Evolutionary conservation across 2,113 vertebrate species (phyloP), one percentile per base, ranked within the genome.

Genomic region (Alligator mississippiensis): DNA sequence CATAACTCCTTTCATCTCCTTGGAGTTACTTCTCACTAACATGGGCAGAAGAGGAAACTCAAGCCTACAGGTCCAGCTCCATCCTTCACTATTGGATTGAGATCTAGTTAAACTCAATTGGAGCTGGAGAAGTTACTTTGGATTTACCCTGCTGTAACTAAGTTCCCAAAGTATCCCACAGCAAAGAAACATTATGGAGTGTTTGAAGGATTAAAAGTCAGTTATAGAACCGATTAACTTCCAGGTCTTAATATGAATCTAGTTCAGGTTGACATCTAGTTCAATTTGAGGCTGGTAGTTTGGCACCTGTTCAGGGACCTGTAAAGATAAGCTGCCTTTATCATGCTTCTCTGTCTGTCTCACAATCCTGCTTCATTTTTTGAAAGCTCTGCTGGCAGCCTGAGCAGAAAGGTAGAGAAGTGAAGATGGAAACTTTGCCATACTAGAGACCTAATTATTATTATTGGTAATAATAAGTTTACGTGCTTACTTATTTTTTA

Each of bases 1-100:
- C 78, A 27, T 47, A 90, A 92, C 74, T 78, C 8, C 57, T 78
- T 74, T 61, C 30, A 87, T 76, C 87, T 96, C 68, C 25, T 87
- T 60, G 79, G 34, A 92, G 58, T 8, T 77, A 22, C 28, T 92
- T 91, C 68, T 85, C 60, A 81, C 34, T 79, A 86, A 66, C 55
- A 84, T 28, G 30, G 27, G 60, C 66, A 54, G 62, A 9, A 27
- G 4, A 34, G n/a, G 66, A 77, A 19, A 70, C 30, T 17, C 11
- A 6, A 66, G 3, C 19, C 55, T 75, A 61, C 58, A 82, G 22
- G 89, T 54, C 18, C 76, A 92, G 81, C 2, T 4, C 27, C 63
- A 30, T 4, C 87, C 54, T 82, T 88, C 58, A n/a, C 25, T 30
- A 25, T 62, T 3, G 72, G 90, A 80, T 38, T 15, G 27, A 93